Conservation (phyloP, 2,113 vertebrate species). For the Brachypodius melanocephalos region DNA sequence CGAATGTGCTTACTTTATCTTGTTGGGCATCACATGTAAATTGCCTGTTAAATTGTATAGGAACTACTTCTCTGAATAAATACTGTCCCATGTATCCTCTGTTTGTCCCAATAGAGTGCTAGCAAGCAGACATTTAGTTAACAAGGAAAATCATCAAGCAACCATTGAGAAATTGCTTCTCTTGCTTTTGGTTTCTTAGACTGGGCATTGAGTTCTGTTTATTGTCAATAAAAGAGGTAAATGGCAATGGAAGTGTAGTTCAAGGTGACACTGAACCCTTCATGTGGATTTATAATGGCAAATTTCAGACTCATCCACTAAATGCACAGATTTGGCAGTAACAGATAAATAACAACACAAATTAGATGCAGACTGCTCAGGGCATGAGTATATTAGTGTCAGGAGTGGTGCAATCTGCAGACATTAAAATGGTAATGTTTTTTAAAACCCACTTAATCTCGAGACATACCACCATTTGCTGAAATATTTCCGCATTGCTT, state of each 20-base stretch:
- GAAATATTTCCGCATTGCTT: conserved; percentile 57
- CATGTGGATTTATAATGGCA: neutral
- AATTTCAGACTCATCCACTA: conserved; percentile 6
- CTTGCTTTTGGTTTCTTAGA: neutral
- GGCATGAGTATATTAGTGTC: conserved; percentile 22
- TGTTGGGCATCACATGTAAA: neutral
- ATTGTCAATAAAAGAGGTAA: neutral
- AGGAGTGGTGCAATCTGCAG: conserved; percentile 46
- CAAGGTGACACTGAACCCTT: neutral
- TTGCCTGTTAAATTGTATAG: neutral
- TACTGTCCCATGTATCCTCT: neutral
- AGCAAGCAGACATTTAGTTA: neutral
- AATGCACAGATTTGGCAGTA: neutral
- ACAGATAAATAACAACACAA: conserved; percentile 42
- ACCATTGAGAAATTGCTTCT: neutral
- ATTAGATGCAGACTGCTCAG: conserved; percentile 43
- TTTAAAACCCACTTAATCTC: conserved; percentile 60
- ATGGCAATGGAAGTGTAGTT: neutral
- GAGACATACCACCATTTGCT: conserved; percentile 44
- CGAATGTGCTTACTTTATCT: neutral
- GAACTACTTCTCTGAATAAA: neutral
- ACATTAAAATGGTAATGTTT: conserved; percentile 44
- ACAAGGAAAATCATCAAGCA: neutral
- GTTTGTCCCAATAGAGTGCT: neutral
- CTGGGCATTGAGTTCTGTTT: neutral